Evolutionary conservation across 2,888 invertebrate genomes (phyloP), one percentile per base, ranked within the genome.

Genomic region (Aphidoletes aphidimyza): DNA sequence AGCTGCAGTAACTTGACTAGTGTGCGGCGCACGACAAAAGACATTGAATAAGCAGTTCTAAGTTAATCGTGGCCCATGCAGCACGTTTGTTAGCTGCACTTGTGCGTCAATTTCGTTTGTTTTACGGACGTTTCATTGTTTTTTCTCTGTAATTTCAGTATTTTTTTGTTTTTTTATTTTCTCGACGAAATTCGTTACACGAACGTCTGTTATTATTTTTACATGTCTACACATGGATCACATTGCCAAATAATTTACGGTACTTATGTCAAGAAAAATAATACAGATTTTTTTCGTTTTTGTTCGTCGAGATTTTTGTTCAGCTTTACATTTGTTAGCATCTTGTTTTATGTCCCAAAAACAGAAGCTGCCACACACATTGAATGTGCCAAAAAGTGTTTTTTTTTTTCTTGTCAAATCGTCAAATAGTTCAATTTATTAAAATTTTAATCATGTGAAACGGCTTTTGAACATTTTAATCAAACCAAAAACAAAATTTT

Each of bases 81-180:
- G 69, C 34, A 69, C 69, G 69, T 69, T 5, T 14, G 34, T 14
- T 26, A 9, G 69, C 69, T 69, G 69, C 69, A 69, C 69, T 69
- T 30, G 69, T 69, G 30, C 8, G 0, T 69, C 14, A 69, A 2
- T 39, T 2, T 47, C 47, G 47, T 47, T 47, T 17, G 17, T 19
- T 17, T 14, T 54, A 54, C 11, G n/a, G 2, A 54, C n/a, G n/a
- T 8, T 54, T 22, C 54, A 22, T 26, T 26, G 22, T 22, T 0
- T 54, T 11, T 22, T 54, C 54, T 22, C 5, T 14, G 26, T 22
- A 54, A 2, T 54, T 54, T n/a, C n/a, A n/a, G n/a, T n/a, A n/a
- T n/a, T 54, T 22, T 22, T 54, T 17, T 26, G 54, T 47, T 2
- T 17, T 47, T 47, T 47, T 2, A 3, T 11, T 39, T 39, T 39